Base-by-base conservation (phyloP, 2,113 vertebrate genomes). In the Suncus etruscus region DNA sequence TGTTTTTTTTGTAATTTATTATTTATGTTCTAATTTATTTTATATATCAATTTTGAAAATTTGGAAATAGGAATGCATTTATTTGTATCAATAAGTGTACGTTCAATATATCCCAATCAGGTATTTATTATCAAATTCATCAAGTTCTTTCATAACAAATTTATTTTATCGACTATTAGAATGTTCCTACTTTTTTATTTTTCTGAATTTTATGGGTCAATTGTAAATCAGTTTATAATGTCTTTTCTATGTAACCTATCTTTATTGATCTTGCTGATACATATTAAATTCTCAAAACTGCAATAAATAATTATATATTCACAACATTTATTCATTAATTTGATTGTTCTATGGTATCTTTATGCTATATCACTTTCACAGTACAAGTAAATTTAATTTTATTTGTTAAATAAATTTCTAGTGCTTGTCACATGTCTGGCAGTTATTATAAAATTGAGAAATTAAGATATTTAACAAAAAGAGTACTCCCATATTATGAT, bases 61-160 rank as follows among this genome's bases (percentile, higher is more conserved):
- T 77, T 87, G 73, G n/a, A 88, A 92, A 11, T 87, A 83, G 73
- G 11, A 61, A 77, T 32, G 0, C 27, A 9, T 12, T 27, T 93
- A 15, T 69, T 79, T 61, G 58, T 9, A 82, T 0, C 47, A 68
- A 8, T 29, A 75, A 76, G 39, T 51, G 0, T 77, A 74, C 16
- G 2, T 3, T 91, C 45, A 86, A 47, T 85, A 61, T 29, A 69
- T 63, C 50, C 16, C n/a, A 88, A 1, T 12, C 11, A 47, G 9
- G 3, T 24, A 87, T 83, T 76, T 54, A 31, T 22, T n/a, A 3
- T 77, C 25, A 73, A 81, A 81, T 66, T 70, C 78, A 74, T 22
- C 11, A 61, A 63, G 7, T 85, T 58, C 25, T 91, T 77, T 84
- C n/a, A 51, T 48, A 81, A 72, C 82, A 50, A 68, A 92, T 51